Percentiles rank a stretch among this genome's conserved stretches.
phyloP scores from a whole-genome alignment of 1,140 invertebrate genomes.

The Piezodorus guildinii region DNA sequence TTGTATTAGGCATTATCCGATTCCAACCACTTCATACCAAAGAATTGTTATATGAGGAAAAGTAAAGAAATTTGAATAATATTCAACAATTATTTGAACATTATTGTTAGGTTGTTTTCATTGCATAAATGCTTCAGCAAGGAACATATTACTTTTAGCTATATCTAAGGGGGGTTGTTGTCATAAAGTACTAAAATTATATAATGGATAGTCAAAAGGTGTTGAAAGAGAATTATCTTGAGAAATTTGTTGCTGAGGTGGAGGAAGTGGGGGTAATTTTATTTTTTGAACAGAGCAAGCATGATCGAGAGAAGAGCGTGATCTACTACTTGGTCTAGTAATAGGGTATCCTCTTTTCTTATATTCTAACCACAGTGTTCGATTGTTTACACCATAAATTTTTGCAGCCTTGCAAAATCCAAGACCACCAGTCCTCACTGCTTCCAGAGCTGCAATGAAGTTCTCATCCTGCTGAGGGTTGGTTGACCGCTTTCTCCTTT shows the following conservation, averaged over 20 bases:
- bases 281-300: slow-evolving; percentile 17
- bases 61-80: no score
- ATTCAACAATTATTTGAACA: no score
- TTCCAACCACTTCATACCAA: no score
- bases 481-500: slow-evolving; percentile 17
- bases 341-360: slow-evolving; percentile 69
- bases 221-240: background rate
- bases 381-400: slow-evolving; percentile 69
- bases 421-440: slow-evolving; percentile 65
- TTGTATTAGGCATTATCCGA: no score
- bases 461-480: slow-evolving; percentile 67
- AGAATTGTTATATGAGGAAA: no score
- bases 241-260: slow-evolving; percentile 4
- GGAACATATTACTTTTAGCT: slow-evolving; percentile 9
- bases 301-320: slow-evolving; percentile 9
- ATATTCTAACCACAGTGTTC: slow-evolving; percentile 71
- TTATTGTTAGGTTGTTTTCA: background rate
- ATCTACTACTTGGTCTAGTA: slow-evolving; percentile 40
- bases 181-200: slow-evolving; percentile 18
- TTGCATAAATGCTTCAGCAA: slow-evolving; percentile 16
- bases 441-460: slow-evolving; percentile 62
- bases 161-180: slow-evolving; percentile 19
- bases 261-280: slow-evolving; percentile 13
- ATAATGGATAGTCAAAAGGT: slow-evolving; percentile 12
- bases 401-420: slow-evolving; percentile 72